Evolutionary conservation across 1,140 invertebrate species (phyloP), one percentile per base, ranked within the genome.

Genomic region (Ceratina australensis): DNA sequence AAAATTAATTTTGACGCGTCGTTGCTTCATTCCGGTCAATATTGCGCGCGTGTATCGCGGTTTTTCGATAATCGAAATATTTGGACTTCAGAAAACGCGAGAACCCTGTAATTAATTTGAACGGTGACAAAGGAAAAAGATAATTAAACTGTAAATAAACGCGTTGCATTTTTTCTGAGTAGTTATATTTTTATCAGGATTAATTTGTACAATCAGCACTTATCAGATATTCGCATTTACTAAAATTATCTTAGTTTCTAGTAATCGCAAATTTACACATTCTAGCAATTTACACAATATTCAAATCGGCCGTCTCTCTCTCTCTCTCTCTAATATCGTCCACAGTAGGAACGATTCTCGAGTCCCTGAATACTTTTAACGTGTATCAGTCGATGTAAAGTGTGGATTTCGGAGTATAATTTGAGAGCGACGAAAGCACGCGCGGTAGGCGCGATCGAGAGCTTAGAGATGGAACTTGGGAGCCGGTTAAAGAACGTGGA

Each of bases 1-100:
- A 73, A 77, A 84, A 84, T 76, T 78, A 72, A 84, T 84, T 84
- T 80, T 76, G 74, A 83, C 50, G 68, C 72, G 63, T 69, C 67
- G 59, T 63, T 72, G 78, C 26, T 22, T 50, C 54, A 24, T 60
- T 49, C 20, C 33, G 10, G 33, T 42, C 33, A 42, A 42, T 42
- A 42, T 42, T 42, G 33, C 33, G 33, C 52, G 28, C 60, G 60
- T 47, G 68, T 26, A 18, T 20, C 65, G 59, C 20, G 59, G 49
- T 52, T 71, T 71, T 47, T 26, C 59, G 60, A 61, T 71, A 71
- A 54, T 20, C 66, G 47, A 75, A 59, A 59, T 54, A 52, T 50
- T 71, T 54, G 47, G 10, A 33, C 16, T 15, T 20, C 26, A 47
- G 28, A 24, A 16, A 18, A 10, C 16, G 52, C 54, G 42, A 28